Percentiles rank a stretch among this genome's conserved stretches.
Conservation (phyloP, 30 jellyfish, hydroid and myxozoan genomes). For the Hydractinia echinata region DNA sequence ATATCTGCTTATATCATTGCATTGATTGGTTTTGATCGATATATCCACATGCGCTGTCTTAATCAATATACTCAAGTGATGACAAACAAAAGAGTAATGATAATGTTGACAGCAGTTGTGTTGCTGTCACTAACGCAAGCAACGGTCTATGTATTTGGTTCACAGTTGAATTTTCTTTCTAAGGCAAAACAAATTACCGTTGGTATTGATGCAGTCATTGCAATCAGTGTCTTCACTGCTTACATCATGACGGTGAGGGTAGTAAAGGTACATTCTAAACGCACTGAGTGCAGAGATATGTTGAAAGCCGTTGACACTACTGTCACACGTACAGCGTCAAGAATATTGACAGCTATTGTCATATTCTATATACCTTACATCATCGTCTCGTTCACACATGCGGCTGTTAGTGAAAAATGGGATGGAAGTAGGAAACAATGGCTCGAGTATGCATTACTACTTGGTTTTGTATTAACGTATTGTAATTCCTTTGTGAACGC, state of each 20-base stretch:
- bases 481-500: slow-evolving; percentile 12
- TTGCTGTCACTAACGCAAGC: slow-evolving; percentile 6
- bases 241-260: slow-evolving; percentile 3
- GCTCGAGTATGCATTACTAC: slow-evolving; percentile 6
- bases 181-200: slow-evolving; percentile 1
- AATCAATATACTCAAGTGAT: background rate
- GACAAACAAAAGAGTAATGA: slow-evolving; percentile 1
- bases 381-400: slow-evolving; percentile 11
- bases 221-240: background rate
- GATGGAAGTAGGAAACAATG: background rate
- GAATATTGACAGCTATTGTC: slow-evolving; percentile 5
- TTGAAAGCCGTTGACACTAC: slow-evolving; percentile 4
- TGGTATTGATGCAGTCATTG: background rate
- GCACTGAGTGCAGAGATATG: background rate
- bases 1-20: slow-evolving; percentile 15
- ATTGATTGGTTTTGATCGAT: slow-evolving; percentile 21
- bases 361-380: background rate
- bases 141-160: background rate
- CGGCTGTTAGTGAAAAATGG: background rate
- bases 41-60: background rate
- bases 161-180: background rate
- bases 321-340: background rate
- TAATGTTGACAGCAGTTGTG: background rate
- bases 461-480: slow-evolving; percentile 11
- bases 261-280: background rate